Evolutionary conservation across 1,140 invertebrate genomes (phyloP).

Genomic region (Papilio glaucus): DNA sequence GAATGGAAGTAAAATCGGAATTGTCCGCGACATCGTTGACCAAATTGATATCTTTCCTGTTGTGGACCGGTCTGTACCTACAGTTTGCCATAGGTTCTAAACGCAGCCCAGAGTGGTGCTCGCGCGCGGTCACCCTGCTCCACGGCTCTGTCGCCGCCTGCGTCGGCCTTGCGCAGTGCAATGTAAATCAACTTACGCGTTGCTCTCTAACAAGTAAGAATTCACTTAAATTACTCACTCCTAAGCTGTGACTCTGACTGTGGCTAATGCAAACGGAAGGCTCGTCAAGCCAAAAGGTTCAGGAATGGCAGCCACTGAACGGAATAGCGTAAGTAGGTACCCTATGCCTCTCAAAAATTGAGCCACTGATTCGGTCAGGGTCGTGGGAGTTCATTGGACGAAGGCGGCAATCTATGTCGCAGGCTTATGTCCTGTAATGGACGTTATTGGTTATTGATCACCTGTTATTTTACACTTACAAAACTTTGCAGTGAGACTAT

Average conservation of each 20-base stretch:
- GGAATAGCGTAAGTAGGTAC: too few species aligned
- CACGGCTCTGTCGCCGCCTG: conserved; percentile 74
- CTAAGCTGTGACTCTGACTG: too few species aligned
- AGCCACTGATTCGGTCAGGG: too few species aligned
- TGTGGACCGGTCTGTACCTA: conserved; percentile 65
- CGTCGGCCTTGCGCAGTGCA: conserved; percentile 76
- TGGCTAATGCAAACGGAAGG: too few species aligned
- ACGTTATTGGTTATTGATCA: background rate
- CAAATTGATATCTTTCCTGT: conserved; percentile 66
- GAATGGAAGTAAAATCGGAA: conserved; percentile 55
- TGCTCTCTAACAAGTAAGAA: conserved; percentile 59
- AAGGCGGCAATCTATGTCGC: too few species aligned
- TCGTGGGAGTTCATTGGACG: too few species aligned
- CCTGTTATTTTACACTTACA: background rate
- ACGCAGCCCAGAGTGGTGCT: conserved; percentile 73
- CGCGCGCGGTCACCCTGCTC: conserved; percentile 69
- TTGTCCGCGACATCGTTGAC: conserved; percentile 52
- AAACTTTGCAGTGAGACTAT: conserved; percentile 57
- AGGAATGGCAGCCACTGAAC: too few species aligned
- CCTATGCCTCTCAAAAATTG: too few species aligned
- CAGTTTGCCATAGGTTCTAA: conserved; percentile 43
- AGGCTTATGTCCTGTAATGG: too few species aligned
- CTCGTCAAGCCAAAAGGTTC: too few species aligned
- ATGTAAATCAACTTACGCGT: conserved; percentile 44
- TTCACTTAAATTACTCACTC: background rate